These are phyloP conservation scores for Lepilemur ruficaudatus DNA, from an alignment of 2,797 vertebrate species.

Conservation along the genomic window DNA sequence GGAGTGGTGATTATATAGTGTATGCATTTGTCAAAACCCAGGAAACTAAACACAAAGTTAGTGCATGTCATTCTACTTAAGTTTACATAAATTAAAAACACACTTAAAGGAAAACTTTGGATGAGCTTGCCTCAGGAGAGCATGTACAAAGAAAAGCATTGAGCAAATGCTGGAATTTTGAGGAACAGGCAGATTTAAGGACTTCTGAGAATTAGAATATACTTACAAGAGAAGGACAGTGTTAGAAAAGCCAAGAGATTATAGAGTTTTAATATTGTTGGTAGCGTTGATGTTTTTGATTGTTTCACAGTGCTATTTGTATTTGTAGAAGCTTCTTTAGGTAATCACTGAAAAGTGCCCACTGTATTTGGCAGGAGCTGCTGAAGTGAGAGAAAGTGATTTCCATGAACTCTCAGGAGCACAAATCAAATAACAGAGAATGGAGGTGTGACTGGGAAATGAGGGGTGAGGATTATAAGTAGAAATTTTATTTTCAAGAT, in stretches of 20 bases:
- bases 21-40: not conserved
- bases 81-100: not conserved
- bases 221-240: not conserved
- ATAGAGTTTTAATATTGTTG: not conserved
- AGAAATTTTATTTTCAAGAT: not conserved
- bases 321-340: not conserved
- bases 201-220: not conserved
- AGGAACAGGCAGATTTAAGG: not conserved
- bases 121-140: not conserved
- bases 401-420: not conserved
- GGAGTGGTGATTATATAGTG: not conserved
- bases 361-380: not conserved
- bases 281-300: not conserved
- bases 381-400: not conserved
- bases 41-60: not conserved
- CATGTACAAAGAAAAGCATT: not conserved
- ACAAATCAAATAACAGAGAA: not conserved
- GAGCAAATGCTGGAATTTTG: not conserved
- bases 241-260: not conserved
- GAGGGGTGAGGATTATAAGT: not conserved
- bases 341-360: not conserved
- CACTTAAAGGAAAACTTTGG: not conserved
- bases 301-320: not conserved
- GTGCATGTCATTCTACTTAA: not conserved
- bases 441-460: not conserved